phyloP scores from a whole-genome alignment of 2,113 vertebrate genomes.

The Ammodytes marinus region DNA sequence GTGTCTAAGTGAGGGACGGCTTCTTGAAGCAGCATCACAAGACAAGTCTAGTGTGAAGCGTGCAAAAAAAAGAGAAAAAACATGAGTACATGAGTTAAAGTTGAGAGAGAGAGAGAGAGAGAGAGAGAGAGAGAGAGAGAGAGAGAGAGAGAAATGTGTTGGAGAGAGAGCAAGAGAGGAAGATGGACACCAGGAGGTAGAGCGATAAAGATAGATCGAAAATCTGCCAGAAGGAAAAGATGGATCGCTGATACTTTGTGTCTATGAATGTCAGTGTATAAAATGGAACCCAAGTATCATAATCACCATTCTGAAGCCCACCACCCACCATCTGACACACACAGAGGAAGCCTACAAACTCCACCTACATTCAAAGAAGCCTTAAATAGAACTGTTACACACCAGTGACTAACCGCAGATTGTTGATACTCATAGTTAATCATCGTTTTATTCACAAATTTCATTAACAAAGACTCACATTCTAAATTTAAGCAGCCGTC shows the following conservation, averaged over 20 bases:
- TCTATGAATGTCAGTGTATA: conserved; percentile 17
- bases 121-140: neutral
- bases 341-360: conserved; percentile 36
- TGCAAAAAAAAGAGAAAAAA: conserved; percentile 46
- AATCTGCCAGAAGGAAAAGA: conserved; percentile 47
- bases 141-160: neutral
- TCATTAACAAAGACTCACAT: conserved; percentile 23
- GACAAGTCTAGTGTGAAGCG: conserved; percentile 47
- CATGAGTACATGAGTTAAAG: conserved; percentile 44
- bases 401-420: conserved; percentile 29
- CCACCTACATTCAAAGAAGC: conserved; percentile 39
- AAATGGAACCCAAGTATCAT: conserved; percentile 31
- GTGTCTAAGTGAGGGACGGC: conserved; percentile 47
- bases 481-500: conserved; percentile 42
- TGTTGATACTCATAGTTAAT: conserved; percentile 61
- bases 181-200: conserved; percentile 2
- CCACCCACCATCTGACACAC: conserved; percentile 48
- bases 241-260: conserved; percentile 10
- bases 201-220: conserved; percentile 47
- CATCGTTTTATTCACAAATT: conserved; percentile 53
- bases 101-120: neutral
- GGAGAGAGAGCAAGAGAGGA: neutral
- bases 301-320: conserved; percentile 31
- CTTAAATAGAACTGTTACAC: conserved; percentile 56
- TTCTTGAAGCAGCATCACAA: conserved; percentile 65